phyloP scores from a whole-genome alignment of 2,888 invertebrate species.

The Harpagoxenus sublaevis region DNA sequence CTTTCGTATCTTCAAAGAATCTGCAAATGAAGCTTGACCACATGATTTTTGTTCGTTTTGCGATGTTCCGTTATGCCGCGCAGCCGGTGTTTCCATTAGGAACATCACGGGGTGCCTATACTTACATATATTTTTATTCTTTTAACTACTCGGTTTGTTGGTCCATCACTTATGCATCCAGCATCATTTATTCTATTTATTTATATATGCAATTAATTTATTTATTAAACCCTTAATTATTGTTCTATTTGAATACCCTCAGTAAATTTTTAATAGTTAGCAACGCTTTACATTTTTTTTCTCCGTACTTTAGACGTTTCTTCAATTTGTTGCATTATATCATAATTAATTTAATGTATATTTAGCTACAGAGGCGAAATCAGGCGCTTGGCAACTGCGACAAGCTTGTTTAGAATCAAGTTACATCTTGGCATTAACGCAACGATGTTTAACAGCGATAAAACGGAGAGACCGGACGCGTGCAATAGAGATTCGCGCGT shows the following conservation, averaged over 20 bases:
- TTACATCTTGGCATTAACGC: background rate
- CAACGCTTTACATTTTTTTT: background rate
- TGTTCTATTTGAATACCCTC: background rate
- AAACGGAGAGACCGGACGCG: slow-evolving; percentile 1
- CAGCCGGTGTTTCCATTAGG: slow-evolving; percentile 2
- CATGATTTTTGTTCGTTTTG: background rate
- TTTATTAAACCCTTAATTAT: background rate
- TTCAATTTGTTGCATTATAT: background rate
- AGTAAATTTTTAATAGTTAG: background rate
- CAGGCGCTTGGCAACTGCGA: background rate
- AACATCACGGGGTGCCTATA: background rate
- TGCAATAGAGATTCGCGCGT: slow-evolving; percentile 11
- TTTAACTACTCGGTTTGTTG: background rate
- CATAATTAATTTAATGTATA: background rate
- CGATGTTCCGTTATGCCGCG: background rate
- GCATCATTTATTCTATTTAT: background rate
- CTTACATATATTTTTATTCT: background rate
- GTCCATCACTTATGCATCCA: background rate
- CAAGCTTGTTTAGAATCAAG: background rate
- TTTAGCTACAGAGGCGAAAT: background rate
- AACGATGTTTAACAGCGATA: background rate
- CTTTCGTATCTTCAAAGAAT: background rate
- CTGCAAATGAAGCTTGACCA: background rate
- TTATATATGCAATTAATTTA: background rate
- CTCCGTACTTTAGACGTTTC: background rate